These are phyloP conservation scores for Crocidura indochinensis DNA, from an alignment of 2,797 vertebrate species.

Conservation along the genomic window DNA sequence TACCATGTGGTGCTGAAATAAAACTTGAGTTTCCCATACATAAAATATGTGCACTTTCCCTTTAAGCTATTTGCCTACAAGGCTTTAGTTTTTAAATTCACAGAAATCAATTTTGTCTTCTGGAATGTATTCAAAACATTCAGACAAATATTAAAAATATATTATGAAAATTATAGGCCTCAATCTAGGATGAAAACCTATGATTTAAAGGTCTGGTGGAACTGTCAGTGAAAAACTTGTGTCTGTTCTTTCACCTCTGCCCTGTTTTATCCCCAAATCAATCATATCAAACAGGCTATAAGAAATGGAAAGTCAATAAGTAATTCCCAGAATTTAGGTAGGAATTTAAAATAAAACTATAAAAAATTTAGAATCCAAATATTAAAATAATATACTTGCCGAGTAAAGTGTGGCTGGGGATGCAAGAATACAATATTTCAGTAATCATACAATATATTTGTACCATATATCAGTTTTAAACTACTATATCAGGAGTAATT, in stretches of 20 bases:
- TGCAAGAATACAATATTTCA: not conserved
- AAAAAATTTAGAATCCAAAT: not conserved
- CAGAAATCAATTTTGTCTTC: conserved; percentile 8
- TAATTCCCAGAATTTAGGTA: not conserved
- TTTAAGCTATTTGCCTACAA: not conserved
- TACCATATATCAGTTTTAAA: not conserved
- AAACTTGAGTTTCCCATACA: too few relatives aligned
- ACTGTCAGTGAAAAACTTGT: not conserved
- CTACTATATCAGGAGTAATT: not conserved
- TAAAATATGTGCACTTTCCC: too few relatives aligned
- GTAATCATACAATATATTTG: not conserved
- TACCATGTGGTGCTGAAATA: too few relatives aligned
- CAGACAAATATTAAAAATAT: not conserved
- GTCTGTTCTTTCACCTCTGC: not conserved
- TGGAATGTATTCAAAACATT: not conserved
- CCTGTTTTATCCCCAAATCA: not conserved
- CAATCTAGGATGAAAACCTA: not conserved
- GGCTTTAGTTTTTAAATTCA: conserved; percentile 51
- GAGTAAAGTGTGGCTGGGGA: not conserved
- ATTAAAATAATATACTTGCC: not conserved
- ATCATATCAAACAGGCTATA: not conserved
- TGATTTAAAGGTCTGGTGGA: not conserved
- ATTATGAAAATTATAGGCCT: not conserved
- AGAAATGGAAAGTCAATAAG: not conserved
- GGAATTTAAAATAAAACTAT: conserved; percentile 33